Base-by-base conservation (phyloP, 2,797 vertebrate genomes). In the Halcyon leucocephala region DNA sequence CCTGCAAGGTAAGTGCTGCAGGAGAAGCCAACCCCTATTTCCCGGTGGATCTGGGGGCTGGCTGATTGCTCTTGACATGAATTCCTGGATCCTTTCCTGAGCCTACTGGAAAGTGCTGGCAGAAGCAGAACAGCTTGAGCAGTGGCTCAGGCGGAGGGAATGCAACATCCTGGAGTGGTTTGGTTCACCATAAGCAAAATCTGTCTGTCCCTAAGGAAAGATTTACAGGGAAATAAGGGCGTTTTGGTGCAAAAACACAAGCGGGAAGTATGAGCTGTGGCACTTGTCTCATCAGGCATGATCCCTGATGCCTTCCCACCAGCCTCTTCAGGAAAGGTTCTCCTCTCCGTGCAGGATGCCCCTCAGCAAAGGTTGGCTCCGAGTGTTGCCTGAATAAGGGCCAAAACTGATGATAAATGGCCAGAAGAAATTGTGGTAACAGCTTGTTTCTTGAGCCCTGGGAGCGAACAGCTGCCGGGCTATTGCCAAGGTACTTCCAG, bases 201-300 rank as follows among this genome's bases (percentile, higher is more conserved):
- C 10, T 29, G 9, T 52, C 51, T 18, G 18, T 31, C 31, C 10
- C 26, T 9, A 19, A 31, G 57, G 37, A 71, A 46, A 48, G 33
- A 28, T 33, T 57, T 10, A 12, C 44, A 24, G 49, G n/a, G 20
- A 31, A 24, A 29, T 4, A 18, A 25, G 61, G 22, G 22, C 6
- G 12, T 5, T 17, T 33, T 2, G 0, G 17, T 31, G n/a, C 21
- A 16, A 51, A 49, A 65, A 9, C 22, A 6, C 0, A 4, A 9
- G 15, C 9, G 52, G 35, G 55, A 62, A 37, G 22, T 13, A 10
- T 4, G 17, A 28, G 5, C 20, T 18, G n/a, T 31, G 61, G 82
- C 31, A 20, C 14, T 3, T 28, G 51, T 28, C 15, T 16, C 51
- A 52, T 29, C 51, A 3, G n/a, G 25, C 48, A 26, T 3, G 16